These are phyloP conservation scores for Dendrolimus punctatus DNA, from an alignment of 1,140 invertebrate species.

Conservation along the genomic window DNA sequence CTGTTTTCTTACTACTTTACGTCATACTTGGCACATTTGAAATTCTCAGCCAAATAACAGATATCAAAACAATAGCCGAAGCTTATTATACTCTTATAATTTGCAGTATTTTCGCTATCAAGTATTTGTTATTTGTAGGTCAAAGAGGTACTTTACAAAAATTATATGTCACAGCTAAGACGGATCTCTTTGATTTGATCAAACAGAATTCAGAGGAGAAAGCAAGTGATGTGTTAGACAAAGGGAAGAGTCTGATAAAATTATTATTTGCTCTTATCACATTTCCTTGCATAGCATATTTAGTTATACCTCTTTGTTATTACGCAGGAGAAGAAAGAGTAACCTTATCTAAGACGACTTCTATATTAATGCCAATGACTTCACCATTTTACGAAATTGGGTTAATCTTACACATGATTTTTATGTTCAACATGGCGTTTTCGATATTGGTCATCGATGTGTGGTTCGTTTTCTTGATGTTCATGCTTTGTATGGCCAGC, in stretches of 20 bases:
- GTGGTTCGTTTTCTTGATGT: conserved; percentile 47
- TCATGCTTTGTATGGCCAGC: conserved; percentile 30
- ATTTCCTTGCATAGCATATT: conserved; percentile 28
- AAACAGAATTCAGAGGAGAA: conserved; percentile 19
- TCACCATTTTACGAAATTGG: conserved; percentile 43
- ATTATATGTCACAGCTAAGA: conserved; percentile 36
- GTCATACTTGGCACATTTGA: conserved; percentile 42
- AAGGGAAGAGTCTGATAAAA: conserved; percentile 22
- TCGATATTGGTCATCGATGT: conserved; percentile 38
- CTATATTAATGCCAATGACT: conserved; percentile 40
- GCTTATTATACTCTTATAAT: conserved; percentile 42
- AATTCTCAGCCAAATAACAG: conserved; percentile 24
- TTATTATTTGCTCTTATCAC: conserved; percentile 23
- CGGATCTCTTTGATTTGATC: conserved; percentile 25
- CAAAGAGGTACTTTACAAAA: conserved; percentile 27
- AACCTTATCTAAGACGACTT: conserved; percentile 35
- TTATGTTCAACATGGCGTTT: conserved; percentile 29
- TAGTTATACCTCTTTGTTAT: conserved; percentile 32
- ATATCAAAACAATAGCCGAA: conserved; percentile 31
- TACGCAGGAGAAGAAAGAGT: conserved; percentile 32
- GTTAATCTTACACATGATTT: conserved; percentile 38
- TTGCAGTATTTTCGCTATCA: conserved; percentile 29
- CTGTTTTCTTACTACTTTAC: conserved; percentile 31
- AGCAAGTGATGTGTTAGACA: conserved; percentile 17
- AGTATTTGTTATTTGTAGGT: conserved; percentile 35